Evolutionary conservation across 2,797 vertebrate species (phyloP).

Genomic region (Phoeniculus purpureus): DNA sequence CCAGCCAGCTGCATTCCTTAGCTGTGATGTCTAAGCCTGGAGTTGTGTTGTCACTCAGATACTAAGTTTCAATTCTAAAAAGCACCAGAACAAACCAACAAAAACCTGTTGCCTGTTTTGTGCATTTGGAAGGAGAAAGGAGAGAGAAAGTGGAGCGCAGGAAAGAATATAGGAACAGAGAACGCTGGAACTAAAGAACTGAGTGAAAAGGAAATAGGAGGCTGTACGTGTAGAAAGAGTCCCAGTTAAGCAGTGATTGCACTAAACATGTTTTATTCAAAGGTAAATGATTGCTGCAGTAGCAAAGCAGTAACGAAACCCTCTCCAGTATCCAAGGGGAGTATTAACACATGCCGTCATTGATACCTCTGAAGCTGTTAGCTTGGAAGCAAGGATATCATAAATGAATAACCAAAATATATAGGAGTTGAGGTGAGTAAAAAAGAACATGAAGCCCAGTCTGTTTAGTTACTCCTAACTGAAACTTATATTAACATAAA

Average conservation of each 20-base stretch:
- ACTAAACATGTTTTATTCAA: constrained; percentile 16
- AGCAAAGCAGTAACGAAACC: background rate
- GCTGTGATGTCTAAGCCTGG: no score
- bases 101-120: background rate
- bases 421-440: background rate
- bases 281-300: background rate
- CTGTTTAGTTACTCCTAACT: background rate
- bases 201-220: background rate
- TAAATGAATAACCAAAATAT: background rate
- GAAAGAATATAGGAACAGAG: background rate
- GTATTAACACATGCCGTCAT: background rate
- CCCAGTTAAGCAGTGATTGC: background rate
- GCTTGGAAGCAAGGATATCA: background rate
- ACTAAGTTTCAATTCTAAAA: background rate
- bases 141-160: background rate
- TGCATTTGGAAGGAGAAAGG: background rate
- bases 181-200: background rate
- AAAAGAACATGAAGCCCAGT: background rate
- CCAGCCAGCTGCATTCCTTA: no score
- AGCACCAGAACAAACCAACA: accelerated
- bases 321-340: background rate
- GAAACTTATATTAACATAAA: background rate
- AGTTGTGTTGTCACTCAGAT: background rate
- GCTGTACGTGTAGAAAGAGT: background rate
- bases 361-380: background rate